Base-by-base conservation (phyloP, 2,888 invertebrate species). In the Drosophila anomelani region DNA sequence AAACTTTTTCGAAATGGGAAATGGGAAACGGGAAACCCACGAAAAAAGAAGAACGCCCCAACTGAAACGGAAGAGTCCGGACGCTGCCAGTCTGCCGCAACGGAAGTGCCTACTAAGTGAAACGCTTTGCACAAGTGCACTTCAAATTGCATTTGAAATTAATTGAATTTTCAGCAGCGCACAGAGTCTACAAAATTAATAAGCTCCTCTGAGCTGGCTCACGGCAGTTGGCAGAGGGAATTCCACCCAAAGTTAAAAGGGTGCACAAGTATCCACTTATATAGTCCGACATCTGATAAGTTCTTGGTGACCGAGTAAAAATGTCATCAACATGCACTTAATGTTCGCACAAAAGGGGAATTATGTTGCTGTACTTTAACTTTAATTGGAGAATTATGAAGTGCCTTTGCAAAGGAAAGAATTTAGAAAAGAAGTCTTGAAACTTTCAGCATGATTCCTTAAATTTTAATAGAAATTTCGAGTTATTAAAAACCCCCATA, bases 81-180 rank as follows among this genome's bases (percentile, higher is more conserved):
- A 12, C 34, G 8, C 34, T 36, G 51, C 34, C 51, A 34, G 32
- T 36, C 51, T 20, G 51, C 34, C 51, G 15, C 34, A 39, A 49
- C 86, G 81, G 80, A 81, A 83, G 72, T 76, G 74, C 69, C 80
- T 78, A 80, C 83, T 78, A 76, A 82, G 73, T 85, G 76, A 72
- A 76, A 51, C 59, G 71, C 81, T 81, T 76, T 58, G 32, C 74
- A 66, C 54, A 75, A 85, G 76, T 85, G 78, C 86, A 85, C 86
- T 81, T 85, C 78, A 81, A 81, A 81, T 80, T 85, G 83, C 86
- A 81, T 81, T 81, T 83, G 80, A 75, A 81, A 85, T 81, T 85
- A 81, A 81, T 81, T 81, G 81, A 85, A 81, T 81, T 81, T 82
- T 44, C 51, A 53, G 36, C 47, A 41, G 32, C 13, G 41, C 49